phyloP scores from a whole-genome alignment of 2,888 invertebrate genomes.

The Mylabris sibirica region DNA sequence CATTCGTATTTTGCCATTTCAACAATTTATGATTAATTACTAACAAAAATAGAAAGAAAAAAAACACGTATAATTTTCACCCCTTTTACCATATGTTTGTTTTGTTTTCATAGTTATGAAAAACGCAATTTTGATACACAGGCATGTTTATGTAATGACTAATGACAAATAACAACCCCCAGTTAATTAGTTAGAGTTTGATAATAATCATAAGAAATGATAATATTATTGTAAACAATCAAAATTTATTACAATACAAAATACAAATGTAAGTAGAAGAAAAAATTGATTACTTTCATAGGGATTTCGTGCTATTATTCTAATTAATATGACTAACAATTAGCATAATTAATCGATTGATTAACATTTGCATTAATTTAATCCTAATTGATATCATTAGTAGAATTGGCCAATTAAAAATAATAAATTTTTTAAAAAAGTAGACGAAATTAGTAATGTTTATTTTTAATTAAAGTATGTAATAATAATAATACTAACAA shows the following conservation, averaged over 20 bases:
- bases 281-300: background rate
- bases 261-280: background rate
- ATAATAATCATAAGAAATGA: no score
- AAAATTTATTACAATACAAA: background rate
- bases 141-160: constrained; percentile 16
- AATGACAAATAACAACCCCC: no score
- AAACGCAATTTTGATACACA: constrained; percentile 27
- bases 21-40: background rate
- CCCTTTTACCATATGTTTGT: background rate
- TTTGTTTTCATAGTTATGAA: constrained; percentile 13
- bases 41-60: background rate
- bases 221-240: background rate
- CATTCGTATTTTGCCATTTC: background rate
- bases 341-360: background rate
- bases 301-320: background rate
- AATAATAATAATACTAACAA: no score
- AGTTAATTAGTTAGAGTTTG: no score
- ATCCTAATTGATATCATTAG: background rate
- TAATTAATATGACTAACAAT: background rate
- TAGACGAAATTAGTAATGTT: no score
- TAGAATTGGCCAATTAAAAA: no score
- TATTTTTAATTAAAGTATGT: no score
- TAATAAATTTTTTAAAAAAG: no score
- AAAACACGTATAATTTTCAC: background rate
- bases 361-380: background rate